Evolutionary conservation across 2,888 invertebrate species (phyloP).

Genomic region (Lithophane semibrunnea): DNA sequence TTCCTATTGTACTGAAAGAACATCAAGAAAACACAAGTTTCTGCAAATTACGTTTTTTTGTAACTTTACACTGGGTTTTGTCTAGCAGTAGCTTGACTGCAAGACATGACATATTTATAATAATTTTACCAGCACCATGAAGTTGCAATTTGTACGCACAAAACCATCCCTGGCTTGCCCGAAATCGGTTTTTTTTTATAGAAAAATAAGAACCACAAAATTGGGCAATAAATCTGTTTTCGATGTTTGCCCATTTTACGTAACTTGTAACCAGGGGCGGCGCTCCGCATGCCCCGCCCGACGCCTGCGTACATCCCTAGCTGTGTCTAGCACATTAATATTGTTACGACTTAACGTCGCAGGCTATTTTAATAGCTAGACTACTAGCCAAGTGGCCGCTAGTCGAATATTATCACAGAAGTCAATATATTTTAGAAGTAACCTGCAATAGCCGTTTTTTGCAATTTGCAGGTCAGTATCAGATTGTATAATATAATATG

Average conservation of each 20-base stretch:
- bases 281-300: conserved; percentile 59
- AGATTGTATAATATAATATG: too few relatives aligned
- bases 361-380: conserved; percentile 23
- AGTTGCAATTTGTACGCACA: conserved; percentile 35
- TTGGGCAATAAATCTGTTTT: neutral
- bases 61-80: neutral
- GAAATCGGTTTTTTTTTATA: neutral
- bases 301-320: conserved; percentile 56
- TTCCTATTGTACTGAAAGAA: neutral
- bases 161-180: neutral
- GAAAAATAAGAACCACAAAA: neutral
- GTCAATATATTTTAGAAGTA: too few relatives aligned
- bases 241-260: neutral
- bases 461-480: too few relatives aligned
- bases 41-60: neutral
- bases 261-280: conserved; percentile 51
- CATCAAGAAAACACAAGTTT: neutral
- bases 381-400: conserved; percentile 4
- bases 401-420: too few relatives aligned
- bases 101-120: neutral
- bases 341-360: conserved; percentile 29
- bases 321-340: conserved; percentile 26
- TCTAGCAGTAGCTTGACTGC: neutral
- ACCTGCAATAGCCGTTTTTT: too few relatives aligned
- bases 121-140: neutral